Conservation (phyloP, 2,888 invertebrate genomes). For the Papilio protenor region DNA sequence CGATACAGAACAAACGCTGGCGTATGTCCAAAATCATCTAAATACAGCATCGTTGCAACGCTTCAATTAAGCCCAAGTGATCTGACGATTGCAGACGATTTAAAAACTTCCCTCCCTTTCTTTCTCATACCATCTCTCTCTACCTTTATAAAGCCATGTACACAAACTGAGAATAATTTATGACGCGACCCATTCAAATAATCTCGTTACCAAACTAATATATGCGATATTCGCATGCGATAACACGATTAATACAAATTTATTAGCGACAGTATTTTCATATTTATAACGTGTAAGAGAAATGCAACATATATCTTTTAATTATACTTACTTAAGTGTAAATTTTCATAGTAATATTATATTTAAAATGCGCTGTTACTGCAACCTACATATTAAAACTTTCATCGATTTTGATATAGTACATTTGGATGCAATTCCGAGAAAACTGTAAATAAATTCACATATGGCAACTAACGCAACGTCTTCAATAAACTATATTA, state of each 20-base stretch:
- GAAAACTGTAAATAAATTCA: neutral
- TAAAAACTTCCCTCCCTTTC: conserved; percentile 51
- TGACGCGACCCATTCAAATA: conserved; percentile 23
- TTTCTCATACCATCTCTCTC: conserved; percentile 5
- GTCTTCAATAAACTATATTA: conserved; percentile 7
- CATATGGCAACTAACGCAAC: neutral
- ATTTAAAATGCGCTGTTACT: neutral
- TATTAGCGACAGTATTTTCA: conserved; percentile 22
- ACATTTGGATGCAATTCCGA: neutral
- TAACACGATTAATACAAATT: conserved; percentile 21
- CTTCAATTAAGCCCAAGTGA: conserved; percentile 66
- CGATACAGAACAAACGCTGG: conserved; percentile 71
- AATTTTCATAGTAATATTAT: neutral
- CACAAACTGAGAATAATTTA: conserved; percentile 46
- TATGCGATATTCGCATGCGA: conserved; percentile 42
- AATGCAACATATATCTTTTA: neutral
- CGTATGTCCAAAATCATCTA: conserved; percentile 74
- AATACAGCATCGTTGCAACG: conserved; percentile 72
- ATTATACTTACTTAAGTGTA: neutral
- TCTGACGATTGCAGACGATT: conserved; percentile 52
- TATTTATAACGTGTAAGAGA: conserved; percentile 8
- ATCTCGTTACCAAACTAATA: conserved; percentile 46
- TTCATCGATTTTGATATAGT: neutral
- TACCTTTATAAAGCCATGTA: conserved; percentile 48
- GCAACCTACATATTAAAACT: neutral